Evolutionary conservation across 2,888 invertebrate species (phyloP), one percentile per base, ranked within the genome.

Genomic region (Cenopis cana): DNA sequence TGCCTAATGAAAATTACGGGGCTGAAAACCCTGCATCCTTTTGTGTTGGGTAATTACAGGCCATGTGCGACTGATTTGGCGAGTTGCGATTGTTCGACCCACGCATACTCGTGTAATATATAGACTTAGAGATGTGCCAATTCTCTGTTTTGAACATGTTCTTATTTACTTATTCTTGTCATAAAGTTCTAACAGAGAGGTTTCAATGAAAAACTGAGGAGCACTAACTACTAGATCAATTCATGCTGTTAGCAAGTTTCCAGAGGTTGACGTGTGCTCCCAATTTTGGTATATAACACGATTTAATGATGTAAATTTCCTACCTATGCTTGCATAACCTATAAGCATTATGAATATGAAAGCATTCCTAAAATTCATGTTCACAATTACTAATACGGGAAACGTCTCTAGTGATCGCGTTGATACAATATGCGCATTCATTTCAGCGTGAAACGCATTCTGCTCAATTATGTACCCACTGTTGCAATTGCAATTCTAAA

Each of bases 91-190:
- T 78, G 76, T 80, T 77, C 69, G 73, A 75, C 77, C 77, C 75
- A 80, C 78, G 78, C 79, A 77, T 8, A 72, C 78, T 84, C 85
- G 79, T 79, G 79, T 77, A 85, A 75, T 77, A 77, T 79, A 81
- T 83, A 81, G 79, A 82, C 81, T n/a, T 57, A 67, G 49, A 76
- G 79, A 82, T 85, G 80, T 82, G 81, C 85, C 82, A 79, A 85
- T 85, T 88, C 5, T 46, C n/a, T 6, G n/a, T 46, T 46, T n/a
- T 8, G 4, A 24, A 24, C 4, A 24, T 24, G 24, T 24, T 24
- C 24, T 24, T 24, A 24, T 24, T 24, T 24, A 24, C n/a, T n/a
- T n/a, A n/a, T n/a, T n/a, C n/a, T 24, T 24, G 24, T 24, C 24
- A 24, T 24, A 24, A 4, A 24, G n/a, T n/a, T n/a, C n/a, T n/a